Percentiles rank a stretch among this genome's conserved stretches.
phyloP scores from a whole-genome alignment of 2,113 vertebrate genomes.

The Oryzias melastigma region DNA sequence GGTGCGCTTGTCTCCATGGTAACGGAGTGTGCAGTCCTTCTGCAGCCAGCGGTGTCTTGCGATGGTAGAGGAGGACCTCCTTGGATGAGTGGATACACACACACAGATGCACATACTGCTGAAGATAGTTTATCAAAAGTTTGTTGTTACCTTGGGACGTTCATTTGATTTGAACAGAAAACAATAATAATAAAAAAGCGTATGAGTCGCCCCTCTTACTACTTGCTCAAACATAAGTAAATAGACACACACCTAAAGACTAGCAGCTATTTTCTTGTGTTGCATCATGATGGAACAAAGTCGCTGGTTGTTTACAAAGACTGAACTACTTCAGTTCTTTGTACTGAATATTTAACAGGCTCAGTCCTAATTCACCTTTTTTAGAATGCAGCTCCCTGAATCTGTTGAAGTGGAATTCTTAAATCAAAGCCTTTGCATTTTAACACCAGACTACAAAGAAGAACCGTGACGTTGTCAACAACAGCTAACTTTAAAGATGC shows the following conservation, averaged over 20 bases:
- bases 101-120: constrained; percentile 16
- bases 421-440: neutral
- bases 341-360: neutral
- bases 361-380: constrained; percentile 6
- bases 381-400: neutral
- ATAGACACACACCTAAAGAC: neutral
- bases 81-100: constrained; percentile 33
- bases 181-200: neutral
- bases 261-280: constrained; percentile 14
- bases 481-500: constrained; percentile 16
- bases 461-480: constrained; percentile 1
- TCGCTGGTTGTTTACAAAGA: neutral
- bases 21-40: constrained; percentile 71
- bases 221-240: no score
- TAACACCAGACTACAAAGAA: constrained; percentile 3
- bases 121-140: constrained; percentile 4
- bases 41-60: constrained; percentile 73
- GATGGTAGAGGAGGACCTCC: constrained; percentile 70
- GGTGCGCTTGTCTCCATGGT: constrained; percentile 82
- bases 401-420: constrained; percentile 2
- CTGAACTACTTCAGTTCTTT: neutral
- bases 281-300: constrained; percentile 29
- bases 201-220: no score
- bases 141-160: constrained; percentile 29
- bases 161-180: constrained; percentile 4